Evolutionary conservation across 2,888 invertebrate genomes (phyloP), one percentile per base, ranked within the genome.

Genomic region (Yponomeuta cagnagella): DNA sequence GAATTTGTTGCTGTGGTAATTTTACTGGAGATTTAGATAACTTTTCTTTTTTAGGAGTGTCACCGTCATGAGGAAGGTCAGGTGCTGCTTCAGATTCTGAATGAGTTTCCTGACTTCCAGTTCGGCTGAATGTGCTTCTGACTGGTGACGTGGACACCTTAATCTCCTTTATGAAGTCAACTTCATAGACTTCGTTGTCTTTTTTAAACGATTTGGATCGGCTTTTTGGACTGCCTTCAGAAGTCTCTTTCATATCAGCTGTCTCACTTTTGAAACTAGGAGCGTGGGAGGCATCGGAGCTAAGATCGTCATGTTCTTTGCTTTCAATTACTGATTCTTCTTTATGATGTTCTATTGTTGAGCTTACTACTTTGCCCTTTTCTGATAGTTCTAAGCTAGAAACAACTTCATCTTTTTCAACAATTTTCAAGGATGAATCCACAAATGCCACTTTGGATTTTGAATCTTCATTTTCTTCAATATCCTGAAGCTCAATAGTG

Each of bases 31-130:
- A 89, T 75, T 83, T 86, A 63, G 77, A 73, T n/a, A 73, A 71
- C 79, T 88, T 86, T 63, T 88, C 87, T 77, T 84, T 88, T 75
- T 89, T 87, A 30, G 89, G 87, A 8, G 86, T 86, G 48, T 90
- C 89, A 68, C 82, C 82, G 76, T 92, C 90, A 71, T 92, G 89
- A 58, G 93, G 92, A 72, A 92, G 80, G 74, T 93, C 93, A 33
- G 93, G 93, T 23, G 92, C 92, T 64, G 85, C 80, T 83, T 93
- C 93, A 8, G 93, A 93, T 77, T 93, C 93, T 1, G 93, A 93
- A 74, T 93, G 93, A 31, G 93, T 93, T 74, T 93, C 93, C 80
- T 93, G 93, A 79, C 93, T 93, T 70, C 93, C 93, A 70, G 92
- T 93, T 70, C 92, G 84, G 77, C 93, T 93, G 75, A 92, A 93